Evolutionary conservation across 2,797 vertebrate genomes (phyloP), one percentile per base, ranked within the genome.

Genomic region (Pangasius sanitwongsei): DNA sequence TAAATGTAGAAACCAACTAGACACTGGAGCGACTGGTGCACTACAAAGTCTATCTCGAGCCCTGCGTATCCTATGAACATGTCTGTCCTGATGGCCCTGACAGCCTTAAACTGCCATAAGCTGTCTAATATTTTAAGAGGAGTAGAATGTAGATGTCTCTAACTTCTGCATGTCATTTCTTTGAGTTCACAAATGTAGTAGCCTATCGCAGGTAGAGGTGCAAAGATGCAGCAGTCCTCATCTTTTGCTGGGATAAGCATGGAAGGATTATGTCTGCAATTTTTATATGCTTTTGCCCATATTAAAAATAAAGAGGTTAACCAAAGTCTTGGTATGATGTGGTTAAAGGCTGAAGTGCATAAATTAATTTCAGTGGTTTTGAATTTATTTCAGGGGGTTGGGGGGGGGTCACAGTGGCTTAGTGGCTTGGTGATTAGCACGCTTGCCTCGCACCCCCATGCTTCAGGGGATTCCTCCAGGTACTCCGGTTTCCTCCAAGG

Each of bases 31-130:
- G 3, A 65, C 37, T 11, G 7, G 57, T 83, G 37, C 61, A 50
- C 41, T 48, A 20, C 25, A 67, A 50, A n/a, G 25, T 67, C 31
- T 18, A 65, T 7, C 41, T 50, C 5, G 1, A 59, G 55, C 18
- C 18, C n/a, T 53, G 74, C 3, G 28, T 8, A 41, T 23, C 37
- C 70, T 59, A 31, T 7, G 5, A 25, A 15, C 20, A 6, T 16
- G 80, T 44, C 34, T 50, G 6, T 84, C 41, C 6, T 63, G 28
- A n/a, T 44, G 25, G 44, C 61, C 44, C 20, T 48, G 44, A 85
- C 6, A 44, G 61, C 59, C 37, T 83, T 83, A 83, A 48, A 83
- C 81, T 84, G 61, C 41, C 25, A 31, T 48, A 83, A 20, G 25
- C 6, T 63, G 25, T 16, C 4, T 48, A 44, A 63, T n/a, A 61